These are phyloP conservation scores for Nerophis lumbriciformis DNA, from an alignment of 2,113 vertebrate species.

Conservation along the genomic window DNA sequence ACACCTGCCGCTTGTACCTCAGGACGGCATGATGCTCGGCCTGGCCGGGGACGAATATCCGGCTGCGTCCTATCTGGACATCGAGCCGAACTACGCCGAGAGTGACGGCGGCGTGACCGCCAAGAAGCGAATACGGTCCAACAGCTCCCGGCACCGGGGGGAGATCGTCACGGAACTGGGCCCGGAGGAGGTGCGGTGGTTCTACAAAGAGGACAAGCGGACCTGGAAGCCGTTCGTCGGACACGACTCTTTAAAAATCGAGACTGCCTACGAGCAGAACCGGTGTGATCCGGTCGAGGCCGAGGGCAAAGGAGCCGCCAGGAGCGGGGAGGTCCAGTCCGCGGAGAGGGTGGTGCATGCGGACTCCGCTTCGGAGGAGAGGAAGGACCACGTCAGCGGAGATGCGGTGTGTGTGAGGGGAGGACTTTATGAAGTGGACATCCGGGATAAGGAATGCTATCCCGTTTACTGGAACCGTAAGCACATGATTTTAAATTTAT, in stretches of 20 bases:
- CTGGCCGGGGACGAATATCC: conserved; percentile 49
- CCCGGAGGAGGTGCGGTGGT: conserved; percentile 93
- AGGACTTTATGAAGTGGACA: conserved; percentile 93
- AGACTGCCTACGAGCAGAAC: conserved; percentile 73
- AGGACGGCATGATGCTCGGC: conserved; percentile 64
- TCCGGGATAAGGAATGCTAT: conserved; percentile 84
- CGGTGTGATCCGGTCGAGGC: conserved; percentile 28
- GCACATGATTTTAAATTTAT: conserved; percentile 41
- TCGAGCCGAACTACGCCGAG: conserved; percentile 58
- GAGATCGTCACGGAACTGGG: conserved; percentile 90
- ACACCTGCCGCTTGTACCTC: conserved; percentile 57
- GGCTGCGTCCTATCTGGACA: conserved; percentile 46
- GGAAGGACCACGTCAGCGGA: conserved; percentile 37
- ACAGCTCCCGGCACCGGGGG: conserved; percentile 77
- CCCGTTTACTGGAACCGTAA: conserved; percentile 98
- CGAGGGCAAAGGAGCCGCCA: conserved; percentile 27
- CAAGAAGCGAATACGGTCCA: conserved; percentile 75
- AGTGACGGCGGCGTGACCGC: conserved; percentile 62
- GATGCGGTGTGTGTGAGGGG: conserved; percentile 92
- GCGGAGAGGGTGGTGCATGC: conserved; percentile 18
- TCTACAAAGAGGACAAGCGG: conserved; percentile 89
- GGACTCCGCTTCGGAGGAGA: conserved; percentile 42
- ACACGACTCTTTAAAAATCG: conserved; percentile 91
- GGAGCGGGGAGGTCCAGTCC: conserved; percentile 7
- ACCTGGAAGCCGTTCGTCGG: conserved; percentile 94